Percentiles rank a stretch among this genome's conserved stretches.
These are phyloP conservation scores for Masnerella sp. DNA, from an alignment of 2,888 invertebrate species.

Conservation along the genomic window DNA sequence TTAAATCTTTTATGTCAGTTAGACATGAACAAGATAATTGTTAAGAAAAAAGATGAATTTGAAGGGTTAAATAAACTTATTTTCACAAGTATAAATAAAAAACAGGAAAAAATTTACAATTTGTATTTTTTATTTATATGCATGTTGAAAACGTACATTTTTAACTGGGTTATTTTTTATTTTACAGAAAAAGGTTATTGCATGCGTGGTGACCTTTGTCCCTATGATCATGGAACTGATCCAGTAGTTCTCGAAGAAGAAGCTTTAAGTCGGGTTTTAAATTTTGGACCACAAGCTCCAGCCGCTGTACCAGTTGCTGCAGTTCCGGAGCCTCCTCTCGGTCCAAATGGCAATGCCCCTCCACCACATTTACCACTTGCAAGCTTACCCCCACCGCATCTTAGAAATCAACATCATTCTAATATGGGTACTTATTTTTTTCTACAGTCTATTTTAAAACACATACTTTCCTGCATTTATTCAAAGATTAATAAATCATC, in stretches of 20 bases:
- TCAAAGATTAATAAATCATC: too few relatives aligned
- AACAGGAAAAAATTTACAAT: too few relatives aligned
- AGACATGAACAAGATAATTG: too few relatives aligned
- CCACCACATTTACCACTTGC: slow-evolving; percentile 75
- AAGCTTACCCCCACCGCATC: slow-evolving; percentile 75
- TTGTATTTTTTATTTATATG: too few relatives aligned
- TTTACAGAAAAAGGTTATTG: slow-evolving; percentile 93
- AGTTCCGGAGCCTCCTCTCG: slow-evolving; percentile 70
- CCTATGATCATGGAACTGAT: slow-evolving; percentile 97
- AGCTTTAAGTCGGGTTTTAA: slow-evolving; percentile 80
- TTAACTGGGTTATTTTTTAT: slow-evolving; percentile 26
- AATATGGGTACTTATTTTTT: slow-evolving; percentile 72
- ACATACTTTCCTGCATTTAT: too few relatives aligned
- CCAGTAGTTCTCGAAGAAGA: slow-evolving; percentile 96
- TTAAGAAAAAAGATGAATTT: too few relatives aligned
- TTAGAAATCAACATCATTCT: slow-evolving; percentile 76
- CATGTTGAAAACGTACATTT: too few relatives aligned
- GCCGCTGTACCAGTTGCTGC: slow-evolving; percentile 71
- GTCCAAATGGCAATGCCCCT: slow-evolving; percentile 75
- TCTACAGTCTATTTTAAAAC: too few relatives aligned
- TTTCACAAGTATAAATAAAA: too few relatives aligned
- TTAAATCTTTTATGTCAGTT: too few relatives aligned
- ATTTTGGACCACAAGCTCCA: slow-evolving; percentile 76
- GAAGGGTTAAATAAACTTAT: too few relatives aligned
- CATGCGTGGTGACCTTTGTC: slow-evolving; percentile 97